Percentiles rank a stretch among this genome's conserved stretches.
Conservation (phyloP, 92 coral and sea anemone genomes). For the Bergia sp. region DNA sequence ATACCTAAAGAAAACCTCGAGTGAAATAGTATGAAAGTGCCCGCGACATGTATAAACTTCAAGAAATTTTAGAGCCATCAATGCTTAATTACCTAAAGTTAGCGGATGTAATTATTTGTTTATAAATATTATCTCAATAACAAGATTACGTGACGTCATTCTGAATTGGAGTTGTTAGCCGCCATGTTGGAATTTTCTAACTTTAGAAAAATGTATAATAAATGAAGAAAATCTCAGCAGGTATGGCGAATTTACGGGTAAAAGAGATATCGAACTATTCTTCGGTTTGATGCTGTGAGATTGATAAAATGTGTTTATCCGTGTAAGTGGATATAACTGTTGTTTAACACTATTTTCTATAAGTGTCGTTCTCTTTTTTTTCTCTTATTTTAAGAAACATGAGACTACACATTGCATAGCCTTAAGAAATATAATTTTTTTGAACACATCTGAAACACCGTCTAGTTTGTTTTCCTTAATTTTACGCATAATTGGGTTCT, state of each 20-base stretch:
- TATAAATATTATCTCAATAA: not conserved
- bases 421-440: too few relatives aligned
- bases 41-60: not conserved
- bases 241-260: not conserved
- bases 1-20: too few relatives aligned
- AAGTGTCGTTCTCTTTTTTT: too few relatives aligned
- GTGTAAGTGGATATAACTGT: too few relatives aligned
- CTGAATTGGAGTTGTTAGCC: not conserved
- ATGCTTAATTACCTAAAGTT: not conserved
- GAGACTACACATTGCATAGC: too few relatives aligned
- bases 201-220: not conserved
- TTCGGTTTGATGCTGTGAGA: not conserved
- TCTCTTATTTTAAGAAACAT: too few relatives aligned
- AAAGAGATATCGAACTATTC: not conserved
- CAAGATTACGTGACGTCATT: not conserved
- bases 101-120: not conserved
- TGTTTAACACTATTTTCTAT: too few relatives aligned
- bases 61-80: not conserved
- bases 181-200: not conserved
- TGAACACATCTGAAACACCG: too few relatives aligned
- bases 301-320: too few relatives aligned
- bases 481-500: too few relatives aligned
- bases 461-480: too few relatives aligned
- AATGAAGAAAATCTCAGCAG: not conserved
- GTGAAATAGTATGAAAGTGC: too few relatives aligned